phyloP scores from a whole-genome alignment of 1,140 invertebrate genomes.

The Eupristina koningsbergeri region DNA sequence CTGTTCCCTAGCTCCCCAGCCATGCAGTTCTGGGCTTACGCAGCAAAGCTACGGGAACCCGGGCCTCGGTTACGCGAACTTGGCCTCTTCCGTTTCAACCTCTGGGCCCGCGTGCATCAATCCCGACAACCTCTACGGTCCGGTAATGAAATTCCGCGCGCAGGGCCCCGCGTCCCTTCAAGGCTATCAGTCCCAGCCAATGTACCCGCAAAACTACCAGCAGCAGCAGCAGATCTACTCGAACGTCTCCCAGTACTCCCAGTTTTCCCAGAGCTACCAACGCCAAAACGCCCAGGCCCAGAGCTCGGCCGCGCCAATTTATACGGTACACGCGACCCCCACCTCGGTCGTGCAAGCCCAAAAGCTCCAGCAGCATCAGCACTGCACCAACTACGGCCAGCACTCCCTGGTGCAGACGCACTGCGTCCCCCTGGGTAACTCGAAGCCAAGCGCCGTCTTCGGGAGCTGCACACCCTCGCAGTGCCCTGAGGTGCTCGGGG shows the following conservation, averaged over 20 bases:
- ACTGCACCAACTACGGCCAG: slow-evolving; percentile 42
- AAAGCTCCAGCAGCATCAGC: slow-evolving; percentile 60
- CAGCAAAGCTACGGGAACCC: not conserved
- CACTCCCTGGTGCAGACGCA: slow-evolving; percentile 54
- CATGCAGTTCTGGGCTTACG: not conserved
- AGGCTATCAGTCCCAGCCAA: slow-evolving; percentile 56
- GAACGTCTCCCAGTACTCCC: slow-evolving; percentile 64
- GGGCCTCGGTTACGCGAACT: not conserved
- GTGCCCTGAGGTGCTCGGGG: too few relatives aligned
- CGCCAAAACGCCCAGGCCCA: slow-evolving; percentile 54
- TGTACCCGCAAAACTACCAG: slow-evolving; percentile 60
- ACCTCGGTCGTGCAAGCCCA: slow-evolving; percentile 63
- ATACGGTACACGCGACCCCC: slow-evolving; percentile 63
- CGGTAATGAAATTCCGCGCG: slow-evolving; percentile 69
- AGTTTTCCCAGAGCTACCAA: slow-evolving; percentile 57
- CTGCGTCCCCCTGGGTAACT: too few relatives aligned
- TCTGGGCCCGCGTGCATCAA: slow-evolving; percentile 1
- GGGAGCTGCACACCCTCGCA: not conserved
- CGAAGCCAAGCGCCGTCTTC: slow-evolving; percentile 21
- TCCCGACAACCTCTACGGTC: slow-evolving; percentile 67
- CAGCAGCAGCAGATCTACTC: slow-evolving; percentile 67
- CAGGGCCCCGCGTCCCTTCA: slow-evolving; percentile 35
- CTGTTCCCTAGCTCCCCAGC: not conserved
- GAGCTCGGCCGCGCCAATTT: slow-evolving; percentile 58
- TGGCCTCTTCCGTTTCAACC: not conserved